Conservation (phyloP, 2,888 invertebrate genomes). For the Callyntrura sp. region DNA sequence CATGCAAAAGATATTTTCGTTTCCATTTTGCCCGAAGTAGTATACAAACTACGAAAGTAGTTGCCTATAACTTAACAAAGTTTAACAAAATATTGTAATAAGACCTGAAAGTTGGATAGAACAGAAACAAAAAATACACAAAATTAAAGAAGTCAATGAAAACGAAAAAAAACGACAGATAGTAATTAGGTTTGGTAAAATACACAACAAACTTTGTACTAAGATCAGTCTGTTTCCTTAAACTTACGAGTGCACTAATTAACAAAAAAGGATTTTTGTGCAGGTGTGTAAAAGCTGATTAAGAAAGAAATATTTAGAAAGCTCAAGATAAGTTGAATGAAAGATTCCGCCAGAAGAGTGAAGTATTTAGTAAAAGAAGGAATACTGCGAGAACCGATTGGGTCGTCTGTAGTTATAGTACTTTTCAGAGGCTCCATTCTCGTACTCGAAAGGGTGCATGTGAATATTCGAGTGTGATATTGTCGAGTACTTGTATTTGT, state of each 20-base stretch:
- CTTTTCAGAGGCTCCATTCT: constrained; percentile 64
- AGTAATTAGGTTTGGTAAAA: not conserved
- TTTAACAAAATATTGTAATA: too few species aligned
- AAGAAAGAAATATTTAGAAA: not conserved
- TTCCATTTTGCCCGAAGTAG: too few species aligned
- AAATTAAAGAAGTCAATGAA: too few species aligned
- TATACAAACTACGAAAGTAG: too few species aligned
- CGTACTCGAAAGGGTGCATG: constrained; percentile 54
- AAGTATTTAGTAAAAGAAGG: not conserved
- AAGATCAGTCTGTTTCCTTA: constrained; percentile 28
- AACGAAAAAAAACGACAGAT: too few species aligned
- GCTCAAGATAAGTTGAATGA: not conserved
- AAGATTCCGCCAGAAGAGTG: not conserved
- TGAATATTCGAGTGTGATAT: constrained; percentile 46
- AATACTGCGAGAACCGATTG: not conserved
- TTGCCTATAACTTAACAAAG: too few species aligned
- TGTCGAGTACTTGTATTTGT: constrained; percentile 72
- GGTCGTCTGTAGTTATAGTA: constrained; percentile 52
- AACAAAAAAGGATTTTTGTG: not conserved
- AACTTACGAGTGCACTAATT: not conserved
- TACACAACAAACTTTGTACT: constrained; percentile 25
- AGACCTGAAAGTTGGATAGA: too few species aligned
- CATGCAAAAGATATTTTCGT: too few species aligned
- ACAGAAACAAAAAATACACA: too few species aligned
- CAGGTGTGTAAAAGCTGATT: not conserved